Base-by-base conservation (phyloP, 35 echinoderm and acorn worm species). In the Ophiothrix spiculata region DNA sequence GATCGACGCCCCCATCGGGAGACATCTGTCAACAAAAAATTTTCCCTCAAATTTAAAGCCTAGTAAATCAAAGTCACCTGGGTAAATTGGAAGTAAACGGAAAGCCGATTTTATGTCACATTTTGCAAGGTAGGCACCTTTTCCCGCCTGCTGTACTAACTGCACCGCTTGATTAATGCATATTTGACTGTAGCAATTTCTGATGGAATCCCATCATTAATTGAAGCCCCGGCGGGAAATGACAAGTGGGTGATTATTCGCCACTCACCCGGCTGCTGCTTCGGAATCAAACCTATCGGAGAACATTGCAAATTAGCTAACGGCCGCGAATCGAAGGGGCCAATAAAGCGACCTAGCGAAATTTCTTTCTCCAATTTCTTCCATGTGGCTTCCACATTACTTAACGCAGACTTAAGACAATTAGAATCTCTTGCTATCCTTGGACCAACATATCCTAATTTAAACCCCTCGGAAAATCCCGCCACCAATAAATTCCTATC, bases 71-170 rank as follows among this genome's bases (percentile, higher is more conserved):
- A 79, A 80, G 80, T 87, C 77, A 1, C 13, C 33, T 3, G 76
- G 86, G 69, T 77, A 12, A 15, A 87, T 35, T 1, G 86, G 86
- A 19, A 87, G 40, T 3, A 87, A 35, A 1, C 77, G 86, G 63
- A 87, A 80, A 1, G n/a, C 76, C 10, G 86, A 87, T 80, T 87
- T 79, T 12, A 87, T 80, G 41, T 87, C 86, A 23, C 76, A 60
- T 80, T 87, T 87, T 37, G 74, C 86, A 49, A 87, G 35, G 35
- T 34, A n/a, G n/a, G 76, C 75, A 4, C 41, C 23, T 0, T 31
- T 29, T 1, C 86, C 86, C 0, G 34, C 14, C 16, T 4, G 12
- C 25, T 29, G 19, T 31, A 56, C 16, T 0, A 80, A 74, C 11
- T 64, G 23, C 19, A 80, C 86, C 0, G 86, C 76, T 16, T 79